Base-by-base conservation (phyloP, 1,140 invertebrate species). In the Orchesella cincta region DNA sequence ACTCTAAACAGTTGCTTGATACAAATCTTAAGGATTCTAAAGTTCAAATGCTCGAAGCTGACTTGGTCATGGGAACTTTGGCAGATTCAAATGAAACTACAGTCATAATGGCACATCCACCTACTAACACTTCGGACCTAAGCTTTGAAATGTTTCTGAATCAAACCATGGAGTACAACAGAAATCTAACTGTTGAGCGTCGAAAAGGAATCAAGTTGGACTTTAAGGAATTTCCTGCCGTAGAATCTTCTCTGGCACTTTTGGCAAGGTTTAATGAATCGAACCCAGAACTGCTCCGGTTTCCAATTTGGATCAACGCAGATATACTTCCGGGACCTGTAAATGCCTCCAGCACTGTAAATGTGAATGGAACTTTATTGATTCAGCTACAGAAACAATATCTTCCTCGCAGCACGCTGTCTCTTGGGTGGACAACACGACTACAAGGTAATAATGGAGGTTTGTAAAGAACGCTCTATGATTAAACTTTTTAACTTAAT, bases 71-170 rank as follows among this genome's bases (percentile, higher is more conserved):
- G 36, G 93, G 93, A 36, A 46, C 23, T 14, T 14, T 73, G 2
- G 28, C 2, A 86, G 85, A 33, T 77, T 88, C 87, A 8, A 80
- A 79, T 75, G 79, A 82, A 26, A 70, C 76, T 12, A 31, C 85
- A 0, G 93, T 94, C 0, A 89, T 97, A 16, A 96, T 97, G 94
- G 93, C 90, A 1, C 93, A 96, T 87, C 93, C 94, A 28, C 93
- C 93, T 1, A 85, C 85, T 0, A 89, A 84, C 0, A 87, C 85
- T 2, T 94, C 93, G 1, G 93, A 97, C 84, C 85, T 97, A 1
- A 89, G 90, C 3, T 86, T 97, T 0, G 87, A 91, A 12, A 87
- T 90, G 5, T 97, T 95, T 85, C 83, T 97, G 0, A 79, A 85
- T 12, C 85, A 85, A 28, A 89, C 92, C 8, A 83, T 88, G 1